Evolutionary conservation across 1,140 invertebrate species (phyloP), one percentile per base, ranked within the genome.

Genomic region (Notospermus geniculatus): DNA sequence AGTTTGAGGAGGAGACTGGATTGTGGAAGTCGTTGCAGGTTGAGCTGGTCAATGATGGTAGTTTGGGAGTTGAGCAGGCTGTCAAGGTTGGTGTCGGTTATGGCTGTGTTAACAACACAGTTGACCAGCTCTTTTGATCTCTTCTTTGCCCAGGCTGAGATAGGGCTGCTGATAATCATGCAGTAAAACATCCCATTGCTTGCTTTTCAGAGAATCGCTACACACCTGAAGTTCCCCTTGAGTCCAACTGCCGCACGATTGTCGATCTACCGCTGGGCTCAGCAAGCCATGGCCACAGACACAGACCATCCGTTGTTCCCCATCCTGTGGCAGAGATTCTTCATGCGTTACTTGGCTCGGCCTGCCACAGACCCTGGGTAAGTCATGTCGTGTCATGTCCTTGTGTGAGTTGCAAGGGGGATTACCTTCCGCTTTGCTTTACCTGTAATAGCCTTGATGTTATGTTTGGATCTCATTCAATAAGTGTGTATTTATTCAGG

Each of bases 261-360:
- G 64, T 85, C 86, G 23, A 86, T 93, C 41, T 91, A 90, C 71
- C 85, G 90, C 45, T 92, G 89, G 87, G 87, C 87, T 0, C 88
- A 91, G 69, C 86, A 91, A 74, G 87, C 89, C 36, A 73, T 91
- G n/a, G 88, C 88, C 69, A 87, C 88, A 59, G 85, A 87, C 2
- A 68, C 87, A 55, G 86, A 87, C 64, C 89, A 92, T 80, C 87
- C 89, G 13, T 72, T 91, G 11, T 76, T 90, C 17, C 86, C 89
- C 7, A 79, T 92, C 11, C 75, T 91, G 1, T 91, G 89, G 85
- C 91, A 93, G 74, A 87, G 89, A 70, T 93, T 93, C 74, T 92
- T 93, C 69, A 80, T 80, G 15, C 81, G 91, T 1, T 92, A 87
- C 72, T 83, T 93, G 36, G 84, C 87, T 82, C 86, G 45, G 75